A percentile compares a stretch with the other conserved stretches of the same genome.
Conservation (phyloP, 2,113 vertebrate species). For the Pithys albifrons region DNA sequence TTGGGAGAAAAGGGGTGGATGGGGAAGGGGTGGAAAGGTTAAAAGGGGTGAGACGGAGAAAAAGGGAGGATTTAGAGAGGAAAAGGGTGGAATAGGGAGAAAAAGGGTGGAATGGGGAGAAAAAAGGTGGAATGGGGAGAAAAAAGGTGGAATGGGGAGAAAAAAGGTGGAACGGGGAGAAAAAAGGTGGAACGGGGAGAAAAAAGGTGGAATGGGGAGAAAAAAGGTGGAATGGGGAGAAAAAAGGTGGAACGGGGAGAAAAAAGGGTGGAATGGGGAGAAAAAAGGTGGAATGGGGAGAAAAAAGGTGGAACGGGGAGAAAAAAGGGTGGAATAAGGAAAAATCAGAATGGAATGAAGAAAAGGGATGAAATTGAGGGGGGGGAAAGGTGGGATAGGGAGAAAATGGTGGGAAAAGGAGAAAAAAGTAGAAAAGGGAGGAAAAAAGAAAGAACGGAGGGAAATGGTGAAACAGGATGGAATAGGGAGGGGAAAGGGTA, state of each 20-base stretch:
- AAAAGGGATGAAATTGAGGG: not conserved
- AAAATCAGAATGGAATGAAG: not conserved
- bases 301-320: too few relatives aligned
- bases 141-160: not conserved
- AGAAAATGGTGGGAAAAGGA: too few relatives aligned
- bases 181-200: not conserved
- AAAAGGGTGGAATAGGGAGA: not conserved
- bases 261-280: not conserved
- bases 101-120: not conserved
- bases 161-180: too few relatives aligned
- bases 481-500: not conserved
- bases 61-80: not conserved
- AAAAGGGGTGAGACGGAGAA: not conserved
- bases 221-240: not conserved
- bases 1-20: not conserved
- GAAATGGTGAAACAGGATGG: not conserved
- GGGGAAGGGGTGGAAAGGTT: not conserved
- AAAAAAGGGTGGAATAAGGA: not conserved
- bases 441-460: not conserved
- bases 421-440: not conserved
- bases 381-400: too few relatives aligned
- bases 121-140: not conserved
- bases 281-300: not conserved
- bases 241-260: not conserved
- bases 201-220: too few relatives aligned